phyloP scores from a whole-genome alignment of 1,140 invertebrate genomes.

The Drosophila fuyamai region DNA sequence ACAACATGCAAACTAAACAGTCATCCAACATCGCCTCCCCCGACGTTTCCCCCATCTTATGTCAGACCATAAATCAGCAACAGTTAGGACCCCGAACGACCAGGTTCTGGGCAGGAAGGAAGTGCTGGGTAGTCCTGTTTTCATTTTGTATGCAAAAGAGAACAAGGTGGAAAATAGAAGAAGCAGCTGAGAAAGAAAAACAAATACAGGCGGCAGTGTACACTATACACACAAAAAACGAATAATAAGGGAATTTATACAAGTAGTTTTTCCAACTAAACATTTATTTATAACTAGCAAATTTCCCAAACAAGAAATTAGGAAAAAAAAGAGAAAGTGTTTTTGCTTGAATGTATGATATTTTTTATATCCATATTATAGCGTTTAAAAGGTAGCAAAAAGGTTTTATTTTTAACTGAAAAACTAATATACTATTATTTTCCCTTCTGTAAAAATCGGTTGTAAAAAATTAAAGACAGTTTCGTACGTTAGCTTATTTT shows the following conservation, averaged over 20 bases:
- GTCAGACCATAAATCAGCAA: constrained; percentile 69
- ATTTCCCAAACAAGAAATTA: too few relatives aligned
- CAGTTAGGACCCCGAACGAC: constrained; percentile 50
- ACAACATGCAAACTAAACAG: constrained; percentile 66
- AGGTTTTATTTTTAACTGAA: too few relatives aligned
- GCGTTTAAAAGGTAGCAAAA: too few relatives aligned
- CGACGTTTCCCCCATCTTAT: background rate
- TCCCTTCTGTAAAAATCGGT: too few relatives aligned
- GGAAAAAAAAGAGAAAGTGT: too few relatives aligned
- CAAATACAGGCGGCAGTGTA: constrained; percentile 1
- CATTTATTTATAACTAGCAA: too few relatives aligned
- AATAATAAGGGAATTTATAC: too few relatives aligned
- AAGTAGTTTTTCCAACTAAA: too few relatives aligned
- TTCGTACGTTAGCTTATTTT: constrained; percentile 21
- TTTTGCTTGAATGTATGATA: too few relatives aligned
- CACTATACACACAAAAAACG: constrained; percentile 1
- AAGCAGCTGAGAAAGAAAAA: constrained; percentile 14
- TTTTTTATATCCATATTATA: too few relatives aligned
- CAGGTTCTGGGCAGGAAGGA: constrained; percentile 51
- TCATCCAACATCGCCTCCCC: constrained; percentile 19
- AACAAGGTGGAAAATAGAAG: constrained; percentile 60
- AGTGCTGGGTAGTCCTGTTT: constrained; percentile 46
- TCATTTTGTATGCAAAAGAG: constrained; percentile 55
- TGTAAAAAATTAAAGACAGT: constrained; percentile 9
- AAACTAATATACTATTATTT: too few relatives aligned